Evolutionary conservation across 2,888 invertebrate genomes (phyloP), one percentile per base, ranked within the genome.

Genomic region (Rotaria macrura): DNA sequence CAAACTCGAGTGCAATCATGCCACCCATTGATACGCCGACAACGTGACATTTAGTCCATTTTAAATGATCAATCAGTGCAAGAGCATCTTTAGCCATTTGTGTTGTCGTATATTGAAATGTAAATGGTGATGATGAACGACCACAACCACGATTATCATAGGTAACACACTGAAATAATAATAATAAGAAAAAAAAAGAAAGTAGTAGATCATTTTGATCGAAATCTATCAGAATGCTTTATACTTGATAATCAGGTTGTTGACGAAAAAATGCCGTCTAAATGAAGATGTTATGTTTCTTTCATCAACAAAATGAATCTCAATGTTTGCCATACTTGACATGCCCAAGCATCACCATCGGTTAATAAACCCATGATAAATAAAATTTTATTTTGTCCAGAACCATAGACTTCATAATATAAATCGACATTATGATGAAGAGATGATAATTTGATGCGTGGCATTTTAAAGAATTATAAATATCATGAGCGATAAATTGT

Each of bases 71-170:
- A 25, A 79, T 79, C 4, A 79, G 43, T 25, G 40, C 40, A 10
- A 79, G n/a, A n/a, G 79, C 79, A 79, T 79, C 79, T 79, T 79
- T 79, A 25, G 79, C 79, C 79, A 79, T 79, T 43, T 79, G 79
- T 43, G 40, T 40, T 79, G 79, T 79, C 1, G 79, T 79, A 43
- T 79, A 79, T 43, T 79, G 9, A 43, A 79, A n/a, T 38, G 79
- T 79, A 7, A 79, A 25, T 43, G 79, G 79, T 2, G 79, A 10
- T 25, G 79, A 79, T n/a, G 79, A 79, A 79, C 79, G 79, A 17
- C 25, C 79, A 79, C 43, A 43, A 43, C 79, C 79, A 43, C 79
- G 79, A 79, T 79, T 79, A 79, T 79, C 79, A n/a, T 79, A 79
- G n/a, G 20, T 79, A 14, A 79, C 79, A 14, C 43, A 40, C 79